Base-by-base conservation (phyloP, 2,797 vertebrate genomes). In the Hypotaenidia philippensis region DNA sequence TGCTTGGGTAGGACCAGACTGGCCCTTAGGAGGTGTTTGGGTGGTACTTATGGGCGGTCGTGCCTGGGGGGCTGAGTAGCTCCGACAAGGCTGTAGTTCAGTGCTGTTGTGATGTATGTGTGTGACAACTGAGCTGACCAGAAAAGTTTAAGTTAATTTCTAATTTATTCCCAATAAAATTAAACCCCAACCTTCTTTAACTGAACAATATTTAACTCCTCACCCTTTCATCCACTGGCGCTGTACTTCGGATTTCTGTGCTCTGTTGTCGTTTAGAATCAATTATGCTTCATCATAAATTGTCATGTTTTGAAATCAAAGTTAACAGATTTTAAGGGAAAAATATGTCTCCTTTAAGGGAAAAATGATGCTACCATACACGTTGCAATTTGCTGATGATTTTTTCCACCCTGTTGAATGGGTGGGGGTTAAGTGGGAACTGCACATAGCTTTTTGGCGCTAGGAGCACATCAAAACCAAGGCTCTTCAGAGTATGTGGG, bases 31-130 rank as follows among this genome's bases (percentile, higher is more conserved):
- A 6, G 53, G 22, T 40, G 40, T 18, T 13, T 23, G 60, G 59
- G 56, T 49, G 32, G 36, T 9, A 5, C 25, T 3, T 23, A 2
- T 34, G 53, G 27, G 1, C 2, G 10, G 22, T 50, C 0, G 1
- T 17, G 82, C 57, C 34, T 4, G 17, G 12, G 40, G 9, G 7
- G 22, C 82, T 38, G 32, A 22, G 72, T 4, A 31, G 53, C 31
- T 4, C 19, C 11, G 31, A 13, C 10, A 4, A 13, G 19, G 38
- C 72, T 59, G 49, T 16, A 29, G 38, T 5, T 20, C 32, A 15
- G 34, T 8, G 36, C 63, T 19, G 11, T n/a, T 50, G 18, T 21
- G 40, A 70, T 11, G 38, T 26, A 2, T 6, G 9, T 32, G n/a
- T 55, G 27, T 32, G 50, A 55, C 55, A 70, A 15, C 52, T 34